These are phyloP conservation scores for Amphipoea lucens DNA, from an alignment of 2,888 invertebrate species.

Conservation along the genomic window DNA sequence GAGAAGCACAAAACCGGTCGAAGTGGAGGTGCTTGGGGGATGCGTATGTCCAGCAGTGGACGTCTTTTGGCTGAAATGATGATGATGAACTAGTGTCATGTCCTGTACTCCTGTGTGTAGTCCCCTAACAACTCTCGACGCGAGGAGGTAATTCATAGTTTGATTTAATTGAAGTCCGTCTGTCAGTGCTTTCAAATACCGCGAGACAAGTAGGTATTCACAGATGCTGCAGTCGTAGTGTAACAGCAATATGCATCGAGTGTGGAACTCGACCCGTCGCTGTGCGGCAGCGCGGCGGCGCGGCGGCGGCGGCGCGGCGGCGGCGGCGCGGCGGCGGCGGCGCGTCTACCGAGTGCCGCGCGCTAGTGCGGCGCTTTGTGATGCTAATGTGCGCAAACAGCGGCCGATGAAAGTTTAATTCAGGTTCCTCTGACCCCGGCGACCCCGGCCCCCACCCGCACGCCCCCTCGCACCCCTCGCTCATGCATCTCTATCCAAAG, in stretches of 20 bases:
- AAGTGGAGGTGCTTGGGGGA: background rate
- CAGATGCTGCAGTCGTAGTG: background rate
- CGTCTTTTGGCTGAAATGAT: too few relatives aligned
- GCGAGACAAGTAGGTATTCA: background rate
- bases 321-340: background rate
- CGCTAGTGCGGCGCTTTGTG: slow-evolving; percentile 73
- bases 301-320: background rate
- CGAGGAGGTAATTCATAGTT: background rate
- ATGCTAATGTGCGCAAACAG: slow-evolving; percentile 82
- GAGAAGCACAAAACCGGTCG: background rate
- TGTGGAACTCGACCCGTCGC: background rate
- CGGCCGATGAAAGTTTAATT: slow-evolving; percentile 74
- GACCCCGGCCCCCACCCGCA: background rate
- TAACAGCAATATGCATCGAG: background rate
- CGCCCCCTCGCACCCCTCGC: slow-evolving; percentile 46
- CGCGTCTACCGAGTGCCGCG: slow-evolving; percentile 4
- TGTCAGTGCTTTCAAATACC: background rate
- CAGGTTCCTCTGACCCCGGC: slow-evolving; percentile 54
- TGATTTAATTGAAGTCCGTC: background rate
- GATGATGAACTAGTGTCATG: too few relatives aligned
- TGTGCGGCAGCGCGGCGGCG: too few relatives aligned
- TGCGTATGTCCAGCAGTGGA: background rate
- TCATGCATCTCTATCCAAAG: slow-evolving; percentile 76
- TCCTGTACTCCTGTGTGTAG: background rate
- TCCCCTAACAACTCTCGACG: background rate